A percentile compares a stretch with the other conserved stretches of the same genome.
Conservation (phyloP, 2,888 invertebrate species). For the Acheta domesticus region DNA sequence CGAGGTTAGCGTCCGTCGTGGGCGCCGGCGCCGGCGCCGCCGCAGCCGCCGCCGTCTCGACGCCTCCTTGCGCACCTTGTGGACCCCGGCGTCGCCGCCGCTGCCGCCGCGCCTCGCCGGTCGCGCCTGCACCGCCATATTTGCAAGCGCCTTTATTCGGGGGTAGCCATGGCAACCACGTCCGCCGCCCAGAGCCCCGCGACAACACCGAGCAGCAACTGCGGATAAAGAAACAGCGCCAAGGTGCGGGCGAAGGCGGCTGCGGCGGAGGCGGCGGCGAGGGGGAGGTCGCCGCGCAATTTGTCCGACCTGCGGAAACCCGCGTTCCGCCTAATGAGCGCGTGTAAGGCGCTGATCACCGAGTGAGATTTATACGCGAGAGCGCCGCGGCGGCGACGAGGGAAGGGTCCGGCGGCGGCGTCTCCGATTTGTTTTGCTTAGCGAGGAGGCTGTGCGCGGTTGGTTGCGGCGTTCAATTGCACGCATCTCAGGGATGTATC, state of each 20-base stretch:
- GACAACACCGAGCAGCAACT: slow-evolving; percentile 35
- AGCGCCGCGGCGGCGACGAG: background rate
- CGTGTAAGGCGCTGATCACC: background rate
- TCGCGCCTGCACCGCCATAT: slow-evolving; percentile 36
- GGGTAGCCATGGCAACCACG: slow-evolving; percentile 38
- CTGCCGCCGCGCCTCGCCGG: slow-evolving; percentile 27
- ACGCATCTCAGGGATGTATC: no score
- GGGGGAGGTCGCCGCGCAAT: slow-evolving; percentile 20
- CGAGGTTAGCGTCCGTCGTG: background rate
- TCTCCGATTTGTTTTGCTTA: background rate
- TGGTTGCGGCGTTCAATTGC: no score
- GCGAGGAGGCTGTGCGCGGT: background rate
- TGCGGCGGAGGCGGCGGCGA: slow-evolving; percentile 12
- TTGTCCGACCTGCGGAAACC: background rate
- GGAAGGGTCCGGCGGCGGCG: background rate
- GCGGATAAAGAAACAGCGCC: slow-evolving; percentile 33
- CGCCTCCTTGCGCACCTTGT: slow-evolving; percentile 39
- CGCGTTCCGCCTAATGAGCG: background rate
- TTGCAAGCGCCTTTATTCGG: slow-evolving; percentile 38
- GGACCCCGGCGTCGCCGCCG: slow-evolving; percentile 43
- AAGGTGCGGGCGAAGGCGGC: slow-evolving; percentile 26
- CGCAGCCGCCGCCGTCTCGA: background rate
- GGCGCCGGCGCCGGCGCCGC: slow-evolving; percentile 27
- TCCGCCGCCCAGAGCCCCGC: slow-evolving; percentile 37
- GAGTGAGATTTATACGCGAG: background rate